A percentile compares a stretch with the other conserved stretches of the same genome.
Evolutionary conservation across 2,113 vertebrate genomes (phyloP).

Genomic region (Anhinga rufa): DNA sequence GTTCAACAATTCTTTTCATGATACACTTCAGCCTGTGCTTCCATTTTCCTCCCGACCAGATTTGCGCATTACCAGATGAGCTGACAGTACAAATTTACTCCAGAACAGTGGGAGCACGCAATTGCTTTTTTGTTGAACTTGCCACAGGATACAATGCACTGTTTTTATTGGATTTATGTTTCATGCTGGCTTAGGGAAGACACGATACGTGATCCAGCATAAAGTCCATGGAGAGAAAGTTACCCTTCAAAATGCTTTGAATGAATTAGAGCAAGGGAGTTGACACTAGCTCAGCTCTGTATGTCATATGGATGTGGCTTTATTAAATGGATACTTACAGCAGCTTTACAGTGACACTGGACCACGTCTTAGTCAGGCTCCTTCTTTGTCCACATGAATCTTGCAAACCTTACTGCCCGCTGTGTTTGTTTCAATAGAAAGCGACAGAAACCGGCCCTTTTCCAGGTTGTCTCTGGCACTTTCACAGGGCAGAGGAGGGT

Average conservation of each 20-base stretch:
- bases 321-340: not conserved
- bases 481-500: not conserved
- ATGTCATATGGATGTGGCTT: not conserved
- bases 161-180: conserved; percentile 11
- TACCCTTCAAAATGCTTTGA: not conserved
- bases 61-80: not conserved
- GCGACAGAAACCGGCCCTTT: not conserved
- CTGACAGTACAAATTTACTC: not conserved
- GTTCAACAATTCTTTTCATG: not conserved
- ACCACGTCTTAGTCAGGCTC: not conserved
- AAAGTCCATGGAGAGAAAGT: not conserved
- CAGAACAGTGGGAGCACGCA: not conserved
- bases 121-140: not conserved
- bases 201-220: not conserved
- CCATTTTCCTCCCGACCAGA: not conserved
- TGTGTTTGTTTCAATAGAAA: not conserved
- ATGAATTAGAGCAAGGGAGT: not conserved
- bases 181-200: not conserved
- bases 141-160: not conserved
- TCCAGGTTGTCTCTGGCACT: not conserved
- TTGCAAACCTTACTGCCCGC: not conserved
- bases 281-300: not conserved
- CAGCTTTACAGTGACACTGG: not conserved
- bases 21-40: not conserved
- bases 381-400: not conserved